phyloP scores from a whole-genome alignment of 2,113 vertebrate genomes.

The Alosa alosa region DNA sequence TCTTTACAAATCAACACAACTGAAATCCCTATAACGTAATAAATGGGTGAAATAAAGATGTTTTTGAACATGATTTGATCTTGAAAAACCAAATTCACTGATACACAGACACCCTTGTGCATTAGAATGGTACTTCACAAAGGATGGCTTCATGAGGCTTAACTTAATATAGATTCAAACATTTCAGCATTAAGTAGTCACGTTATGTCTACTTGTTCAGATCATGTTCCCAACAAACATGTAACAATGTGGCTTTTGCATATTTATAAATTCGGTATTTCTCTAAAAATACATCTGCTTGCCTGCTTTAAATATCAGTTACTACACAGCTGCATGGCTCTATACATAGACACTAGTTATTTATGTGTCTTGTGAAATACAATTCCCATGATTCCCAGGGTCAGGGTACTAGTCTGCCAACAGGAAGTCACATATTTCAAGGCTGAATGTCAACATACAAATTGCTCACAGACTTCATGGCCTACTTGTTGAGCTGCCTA shows the following conservation, averaged over 20 bases:
- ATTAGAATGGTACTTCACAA: not conserved
- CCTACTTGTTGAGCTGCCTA: not conserved
- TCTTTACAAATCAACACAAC: not conserved
- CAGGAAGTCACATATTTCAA: not conserved
- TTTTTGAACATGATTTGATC: conserved; percentile 3
- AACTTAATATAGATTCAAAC: not conserved
- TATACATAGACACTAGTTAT: not conserved
- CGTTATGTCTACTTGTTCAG: conserved; percentile 3
- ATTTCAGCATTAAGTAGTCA: conserved; percentile 6
- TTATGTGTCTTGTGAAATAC: not conserved
- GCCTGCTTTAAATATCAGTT: not conserved
- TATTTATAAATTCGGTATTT: conserved; percentile 16
- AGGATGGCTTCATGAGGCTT: not conserved
- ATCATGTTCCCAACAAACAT: conserved; percentile 10
- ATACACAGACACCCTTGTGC: not conserved
- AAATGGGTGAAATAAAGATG: not conserved
- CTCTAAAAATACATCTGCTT: conserved; percentile 10
- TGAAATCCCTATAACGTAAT: not conserved
- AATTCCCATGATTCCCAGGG: not conserved
- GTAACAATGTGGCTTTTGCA: conserved; percentile 8
- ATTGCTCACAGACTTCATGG: not conserved
- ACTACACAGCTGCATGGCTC: not conserved
- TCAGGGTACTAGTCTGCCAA: not conserved
- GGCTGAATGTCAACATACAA: not conserved
- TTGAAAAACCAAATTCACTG: not conserved